Evolutionary conservation across 2,888 invertebrate species (phyloP).

Genomic region (Vandiemenella viatica): DNA sequence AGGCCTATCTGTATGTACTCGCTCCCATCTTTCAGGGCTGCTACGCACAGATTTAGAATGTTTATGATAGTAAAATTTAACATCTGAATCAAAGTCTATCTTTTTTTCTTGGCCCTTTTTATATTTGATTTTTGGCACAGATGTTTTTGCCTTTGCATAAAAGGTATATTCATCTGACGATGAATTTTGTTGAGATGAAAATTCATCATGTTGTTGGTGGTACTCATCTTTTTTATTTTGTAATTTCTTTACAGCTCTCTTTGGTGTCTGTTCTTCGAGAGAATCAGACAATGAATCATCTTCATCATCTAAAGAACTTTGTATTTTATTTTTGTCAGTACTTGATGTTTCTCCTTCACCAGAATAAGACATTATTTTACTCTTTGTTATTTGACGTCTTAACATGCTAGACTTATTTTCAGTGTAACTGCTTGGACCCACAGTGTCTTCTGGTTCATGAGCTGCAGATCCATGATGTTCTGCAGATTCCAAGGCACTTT

Average conservation of each 20-base stretch:
- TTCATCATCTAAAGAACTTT: background rate
- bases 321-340: background rate
- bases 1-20: background rate
- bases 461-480: slow-evolving; percentile 10
- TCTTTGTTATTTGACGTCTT: slow-evolving; percentile 8
- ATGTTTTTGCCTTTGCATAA: background rate
- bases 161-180: background rate
- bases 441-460: background rate
- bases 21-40: background rate
- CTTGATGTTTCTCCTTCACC: background rate
- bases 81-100: background rate
- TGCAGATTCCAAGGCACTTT: slow-evolving; percentile 18
- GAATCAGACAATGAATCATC: slow-evolving; percentile 7
- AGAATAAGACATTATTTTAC: background rate
- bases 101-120: no score
- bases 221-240: background rate
- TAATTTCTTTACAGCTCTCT: background rate
- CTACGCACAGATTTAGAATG: background rate
- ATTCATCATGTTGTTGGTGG: no score
- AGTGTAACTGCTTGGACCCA: slow-evolving; percentile 5
- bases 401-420: slow-evolving; percentile 16
- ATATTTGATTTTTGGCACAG: background rate
- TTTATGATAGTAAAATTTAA: background rate
- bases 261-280: slow-evolving; percentile 3
- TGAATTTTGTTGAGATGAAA: background rate